Base-by-base conservation (phyloP, 1,140 invertebrate species). In the Adelges cooleyi region DNA sequence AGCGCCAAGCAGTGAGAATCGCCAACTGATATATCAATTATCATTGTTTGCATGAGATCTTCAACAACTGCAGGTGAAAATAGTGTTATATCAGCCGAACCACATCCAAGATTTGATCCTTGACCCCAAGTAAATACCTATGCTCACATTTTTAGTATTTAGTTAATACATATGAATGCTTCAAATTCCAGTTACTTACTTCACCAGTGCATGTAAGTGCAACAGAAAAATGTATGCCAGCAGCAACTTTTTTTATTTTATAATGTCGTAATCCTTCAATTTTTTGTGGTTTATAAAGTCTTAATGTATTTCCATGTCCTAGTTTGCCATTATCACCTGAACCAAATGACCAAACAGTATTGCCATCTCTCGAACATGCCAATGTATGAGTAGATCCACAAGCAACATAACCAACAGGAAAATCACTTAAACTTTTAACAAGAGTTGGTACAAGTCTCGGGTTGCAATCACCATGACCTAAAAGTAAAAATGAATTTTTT, bases 271-370 rank as follows among this genome's bases (percentile, higher is more conserved):
- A 72, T 36, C 79, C 80, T 68, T 85, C 83, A 36, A 86, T 79
- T 8, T 83, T 75, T 71, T 82, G 82, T 4, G 84, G 84, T 54
- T 77, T 76, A 67, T 75, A 79, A 11, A 75, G 77, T 69, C 76
- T 77, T 62, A 74, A 77, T 67, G 77, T 80, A 66, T 83, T 80
- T 38, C 81, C 82, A 71, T 84, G 78, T 2, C 83, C 83, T 17
- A 84, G 71, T 73, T 83, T 82, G 17, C 82, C 82, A 72, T 78
- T 77, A 70, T 84, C 82, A 42, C 78, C 79, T 48, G 75, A 77
- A 10, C 83, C 83, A 74, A 84, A 84, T 11, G 82, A 83, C 83
- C 83, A 85, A 0, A 84, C 79, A 13, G 78, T 83, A 72, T 79
- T 74, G 1, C 82, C 82, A 77, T 84, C 82, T 51, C 74, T 73